Conservation (phyloP, 2,888 invertebrate genomes). For the Seladonia tumulorum region DNA sequence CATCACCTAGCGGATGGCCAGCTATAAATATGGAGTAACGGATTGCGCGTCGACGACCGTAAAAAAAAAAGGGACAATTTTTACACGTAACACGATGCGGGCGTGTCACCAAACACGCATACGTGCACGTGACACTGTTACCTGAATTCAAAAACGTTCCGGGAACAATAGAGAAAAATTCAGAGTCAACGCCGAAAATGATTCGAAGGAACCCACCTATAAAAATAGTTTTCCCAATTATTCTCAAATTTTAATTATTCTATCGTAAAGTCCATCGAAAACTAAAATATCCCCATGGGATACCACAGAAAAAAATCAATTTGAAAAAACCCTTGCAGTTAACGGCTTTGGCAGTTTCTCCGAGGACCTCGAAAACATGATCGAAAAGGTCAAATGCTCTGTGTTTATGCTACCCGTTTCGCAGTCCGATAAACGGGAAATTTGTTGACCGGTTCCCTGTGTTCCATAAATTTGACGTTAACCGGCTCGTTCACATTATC, state of each 20-base stretch:
- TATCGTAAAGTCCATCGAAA: background rate
- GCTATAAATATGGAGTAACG: conserved; percentile 50
- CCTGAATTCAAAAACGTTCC: background rate
- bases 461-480: conserved; percentile 1
- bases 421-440: background rate
- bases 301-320: background rate
- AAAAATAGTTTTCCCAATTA: background rate
- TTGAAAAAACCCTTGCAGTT: background rate
- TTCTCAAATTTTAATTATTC: accelerated
- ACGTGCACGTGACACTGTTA: background rate
- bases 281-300: background rate
- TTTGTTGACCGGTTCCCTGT: background rate
- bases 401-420: background rate
- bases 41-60: conserved; percentile 26
- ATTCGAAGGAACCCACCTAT: no score
- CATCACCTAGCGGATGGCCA: conserved; percentile 18
- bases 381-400: background rate
- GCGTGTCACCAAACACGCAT: background rate
- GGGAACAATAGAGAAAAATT: background rate
- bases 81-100: background rate
- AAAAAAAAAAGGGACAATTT: background rate
- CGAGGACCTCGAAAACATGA: background rate
- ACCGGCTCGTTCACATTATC: background rate
- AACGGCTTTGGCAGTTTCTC: background rate
- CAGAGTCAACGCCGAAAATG: background rate